These are phyloP conservation scores for Mormoops blainvillei DNA, from an alignment of 2,113 vertebrate species.

Conservation along the genomic window DNA sequence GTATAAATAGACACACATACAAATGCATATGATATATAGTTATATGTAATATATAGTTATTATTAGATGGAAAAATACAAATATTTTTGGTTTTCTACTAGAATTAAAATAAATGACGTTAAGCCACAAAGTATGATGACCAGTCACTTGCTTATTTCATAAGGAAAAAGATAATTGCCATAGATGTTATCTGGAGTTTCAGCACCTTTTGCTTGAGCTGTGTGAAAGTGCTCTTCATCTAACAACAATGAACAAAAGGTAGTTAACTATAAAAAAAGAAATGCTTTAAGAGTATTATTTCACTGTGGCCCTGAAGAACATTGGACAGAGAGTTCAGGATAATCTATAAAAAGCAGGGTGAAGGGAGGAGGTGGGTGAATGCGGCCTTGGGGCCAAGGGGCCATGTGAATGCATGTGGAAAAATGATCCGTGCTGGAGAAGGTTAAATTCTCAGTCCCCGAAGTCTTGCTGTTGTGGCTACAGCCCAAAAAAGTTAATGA, in stretches of 20 bases:
- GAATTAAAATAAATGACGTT: neutral
- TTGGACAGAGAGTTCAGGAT: slow-evolving; percentile 51
- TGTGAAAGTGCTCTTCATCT: slow-evolving; percentile 44
- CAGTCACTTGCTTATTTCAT: slow-evolving; percentile 38
- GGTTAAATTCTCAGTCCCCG: slow-evolving; percentile 63
- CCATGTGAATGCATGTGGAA: slow-evolving; percentile 72
- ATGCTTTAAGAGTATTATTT: slow-evolving; percentile 42
- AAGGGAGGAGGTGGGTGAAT: slow-evolving; percentile 19
- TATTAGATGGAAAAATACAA: neutral
- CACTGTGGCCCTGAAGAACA: slow-evolving; percentile 49
- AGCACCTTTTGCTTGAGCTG: slow-evolving; percentile 20
- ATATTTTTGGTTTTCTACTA: neutral
- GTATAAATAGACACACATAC: neutral
- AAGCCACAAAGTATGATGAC: neutral
- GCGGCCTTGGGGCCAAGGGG: slow-evolving; percentile 31
- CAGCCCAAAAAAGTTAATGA: slow-evolving; percentile 74
- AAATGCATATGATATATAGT: neutral
- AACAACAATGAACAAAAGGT: slow-evolving; percentile 35
- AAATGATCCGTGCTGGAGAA: slow-evolving; percentile 64
- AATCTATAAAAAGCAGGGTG: slow-evolving; percentile 42
- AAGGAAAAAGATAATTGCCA: neutral
- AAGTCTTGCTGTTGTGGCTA: slow-evolving; percentile 66
- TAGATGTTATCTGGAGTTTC: slow-evolving; percentile 4
- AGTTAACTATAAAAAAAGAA: slow-evolving; percentile 6
- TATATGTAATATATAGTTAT: neutral